These are phyloP conservation scores for Lasiurus cinereus DNA, from an alignment of 2,113 vertebrate genomes.

Conservation along the genomic window DNA sequence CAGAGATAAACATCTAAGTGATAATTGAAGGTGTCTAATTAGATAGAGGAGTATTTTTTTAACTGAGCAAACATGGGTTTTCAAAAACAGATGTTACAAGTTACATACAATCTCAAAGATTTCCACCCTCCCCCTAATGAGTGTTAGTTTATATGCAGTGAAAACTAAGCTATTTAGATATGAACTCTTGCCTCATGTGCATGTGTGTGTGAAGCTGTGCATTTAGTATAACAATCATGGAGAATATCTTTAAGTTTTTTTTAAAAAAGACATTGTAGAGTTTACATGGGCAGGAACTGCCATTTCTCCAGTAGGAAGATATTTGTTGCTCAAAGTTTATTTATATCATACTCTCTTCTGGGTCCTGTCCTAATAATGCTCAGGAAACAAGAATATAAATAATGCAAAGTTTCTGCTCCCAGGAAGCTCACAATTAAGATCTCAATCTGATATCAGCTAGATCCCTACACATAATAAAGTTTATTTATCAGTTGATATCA, in stretches of 20 bases:
- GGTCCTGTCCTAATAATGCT: background rate
- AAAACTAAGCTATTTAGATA: background rate
- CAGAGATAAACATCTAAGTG: slow-evolving; percentile 71
- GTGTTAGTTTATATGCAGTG: background rate
- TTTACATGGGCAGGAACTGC: background rate
- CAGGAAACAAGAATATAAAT: background rate
- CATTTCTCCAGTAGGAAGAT: background rate
- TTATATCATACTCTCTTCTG: background rate
- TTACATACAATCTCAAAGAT: background rate
- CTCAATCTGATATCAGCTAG: background rate
- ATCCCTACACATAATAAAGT: background rate
- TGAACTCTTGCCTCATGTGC: background rate
- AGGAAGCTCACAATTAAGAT: background rate
- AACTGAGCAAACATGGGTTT: slow-evolving; percentile 48
- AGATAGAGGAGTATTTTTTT: slow-evolving; percentile 63
- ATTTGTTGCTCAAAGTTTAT: background rate
- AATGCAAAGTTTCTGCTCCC: background rate
- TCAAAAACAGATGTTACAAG: background rate
- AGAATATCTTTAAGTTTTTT: background rate
- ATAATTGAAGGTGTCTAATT: slow-evolving; percentile 66
- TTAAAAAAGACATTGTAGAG: background rate
- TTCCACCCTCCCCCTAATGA: background rate
- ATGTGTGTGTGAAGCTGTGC: background rate
- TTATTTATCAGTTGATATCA: background rate
- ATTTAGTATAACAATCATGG: background rate